These are phyloP conservation scores for Tenebrio molitor DNA, from an alignment of 1,140 invertebrate genomes.

Conservation along the genomic window DNA sequence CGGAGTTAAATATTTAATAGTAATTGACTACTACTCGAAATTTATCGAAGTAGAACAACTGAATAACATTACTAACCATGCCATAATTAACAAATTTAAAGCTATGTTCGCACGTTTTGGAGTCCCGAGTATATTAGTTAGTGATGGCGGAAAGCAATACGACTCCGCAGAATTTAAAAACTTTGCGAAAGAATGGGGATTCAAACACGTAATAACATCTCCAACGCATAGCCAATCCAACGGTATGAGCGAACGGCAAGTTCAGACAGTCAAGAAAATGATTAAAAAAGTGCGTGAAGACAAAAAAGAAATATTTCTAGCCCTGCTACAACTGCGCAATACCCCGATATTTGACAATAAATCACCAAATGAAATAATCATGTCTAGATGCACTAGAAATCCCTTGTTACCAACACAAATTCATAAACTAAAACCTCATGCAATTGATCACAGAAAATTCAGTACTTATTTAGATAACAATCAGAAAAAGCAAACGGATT, in stretches of 20 bases:
- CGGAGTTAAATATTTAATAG: conserved; percentile 59
- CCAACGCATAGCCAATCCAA: conserved; percentile 65
- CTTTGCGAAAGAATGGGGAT: conserved; percentile 65
- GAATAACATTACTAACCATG: conserved; percentile 7
- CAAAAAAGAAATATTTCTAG: conserved; percentile 45
- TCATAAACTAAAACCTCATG: background rate
- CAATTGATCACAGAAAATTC: background rate
- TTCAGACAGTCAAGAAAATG: conserved; percentile 64
- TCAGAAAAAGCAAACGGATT: background rate
- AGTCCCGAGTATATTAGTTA: conserved; percentile 62
- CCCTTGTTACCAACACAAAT: background rate
- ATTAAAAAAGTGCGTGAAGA: conserved; percentile 57
- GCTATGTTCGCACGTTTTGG: conserved; percentile 59
- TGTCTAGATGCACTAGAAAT: background rate
- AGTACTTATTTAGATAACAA: background rate
- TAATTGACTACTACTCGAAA: conserved; percentile 63
- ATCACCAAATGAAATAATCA: background rate
- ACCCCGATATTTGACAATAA: background rate
- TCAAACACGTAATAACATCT: conserved; percentile 63
- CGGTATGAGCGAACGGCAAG: conserved; percentile 63
- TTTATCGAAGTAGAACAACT: conserved; percentile 55
- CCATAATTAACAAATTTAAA: conserved; percentile 56
- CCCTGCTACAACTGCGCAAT: background rate
- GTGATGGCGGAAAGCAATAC: conserved; percentile 66
- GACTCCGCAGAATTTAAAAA: conserved; percentile 62